Conservation (phyloP, 2,113 vertebrate species). For the Rhynchomys soricoides region DNA sequence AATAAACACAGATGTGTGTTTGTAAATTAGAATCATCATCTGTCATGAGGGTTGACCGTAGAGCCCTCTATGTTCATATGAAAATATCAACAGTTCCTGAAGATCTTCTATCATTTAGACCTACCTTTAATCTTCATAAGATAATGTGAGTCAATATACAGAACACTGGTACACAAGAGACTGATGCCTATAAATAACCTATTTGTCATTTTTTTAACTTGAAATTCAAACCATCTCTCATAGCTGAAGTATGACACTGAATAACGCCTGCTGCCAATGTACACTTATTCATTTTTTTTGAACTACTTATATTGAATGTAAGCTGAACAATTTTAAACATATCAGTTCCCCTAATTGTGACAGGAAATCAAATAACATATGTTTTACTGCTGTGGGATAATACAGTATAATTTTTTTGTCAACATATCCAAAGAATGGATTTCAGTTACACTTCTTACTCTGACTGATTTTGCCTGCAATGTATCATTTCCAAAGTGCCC, state of each 20-base stretch:
- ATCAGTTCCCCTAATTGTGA: conserved; percentile 81
- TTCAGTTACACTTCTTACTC: conserved; percentile 62
- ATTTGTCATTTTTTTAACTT: conserved; percentile 65
- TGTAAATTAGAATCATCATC: conserved; percentile 35
- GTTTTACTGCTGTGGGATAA: conserved; percentile 78
- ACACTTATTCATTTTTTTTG: conserved; percentile 79
- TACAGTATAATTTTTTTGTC: conserved; percentile 79
- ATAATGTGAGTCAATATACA: conserved; percentile 70
- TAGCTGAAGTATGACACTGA: conserved; percentile 65
- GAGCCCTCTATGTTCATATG: conserved; percentile 21
- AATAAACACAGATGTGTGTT: conserved; percentile 39
- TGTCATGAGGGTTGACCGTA: conserved; percentile 41
- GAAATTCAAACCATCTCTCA: conserved; percentile 56
- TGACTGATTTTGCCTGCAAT: conserved; percentile 70
- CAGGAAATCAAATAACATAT: conserved; percentile 79
- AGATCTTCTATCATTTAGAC: conserved; percentile 51
- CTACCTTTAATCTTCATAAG: conserved; percentile 49
- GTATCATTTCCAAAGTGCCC: conserved; percentile 62
- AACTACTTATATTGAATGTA: conserved; percentile 72
- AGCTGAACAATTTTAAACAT: conserved; percentile 80
- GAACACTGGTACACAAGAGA: conserved; percentile 52
- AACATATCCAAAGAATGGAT: conserved; percentile 68
- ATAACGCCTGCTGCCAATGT: conserved; percentile 69
- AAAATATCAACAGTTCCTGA: conserved; percentile 47
- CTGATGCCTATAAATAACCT: conserved; percentile 56